Base-by-base conservation (phyloP, 2,113 vertebrate genomes). In the Onychostoma macrolepis region DNA sequence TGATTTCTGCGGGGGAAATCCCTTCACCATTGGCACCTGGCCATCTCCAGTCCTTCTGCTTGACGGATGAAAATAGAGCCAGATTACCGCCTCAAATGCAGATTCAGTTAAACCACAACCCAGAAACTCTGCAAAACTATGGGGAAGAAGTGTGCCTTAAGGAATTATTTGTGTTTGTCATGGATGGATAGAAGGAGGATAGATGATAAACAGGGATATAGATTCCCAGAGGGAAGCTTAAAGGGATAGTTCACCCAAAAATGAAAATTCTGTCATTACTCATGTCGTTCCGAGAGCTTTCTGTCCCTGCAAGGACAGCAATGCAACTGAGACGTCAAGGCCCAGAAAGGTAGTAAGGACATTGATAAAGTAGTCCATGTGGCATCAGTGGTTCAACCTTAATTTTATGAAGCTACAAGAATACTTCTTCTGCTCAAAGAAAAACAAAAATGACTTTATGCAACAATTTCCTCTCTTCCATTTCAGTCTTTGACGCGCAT, bases 1-100 rank as follows among this genome's bases (percentile, higher is more conserved):
- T 86, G 71, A 87, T 86, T 87, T 65, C 77, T 74, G n/a, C 21
- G 43, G 12, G n/a, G 53, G 85, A 85, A 71, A 58, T 63, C 67
- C 84, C 45, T 43, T 80, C 24, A 56, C 10, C 19, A 17, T 41
- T 84, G 72, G 67, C 88, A 48, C 28, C 58, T 53, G 72, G 78
- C 65, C 79, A 45, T 2, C 19, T 61, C 79, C 72, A 74, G 58
- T 36, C 63, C 80, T 61, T 79, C 81, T 75, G 85, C 43, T 89
- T 45, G 43, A 30, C 26, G 38, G 67, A 84, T 38, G 33, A 8
- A 36, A 72, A 33, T 9, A n/a, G 53, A 61, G 50, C 53, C 76
- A 77, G 30, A n/a, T 13, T 24, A 45, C 72, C 45, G 41, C 6
- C 72, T 75, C 41, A 75, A 75, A 45, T 41, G 12, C 24, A 26